Conservation (phyloP, 2,113 vertebrate species). For the Origma solitaria region DNA sequence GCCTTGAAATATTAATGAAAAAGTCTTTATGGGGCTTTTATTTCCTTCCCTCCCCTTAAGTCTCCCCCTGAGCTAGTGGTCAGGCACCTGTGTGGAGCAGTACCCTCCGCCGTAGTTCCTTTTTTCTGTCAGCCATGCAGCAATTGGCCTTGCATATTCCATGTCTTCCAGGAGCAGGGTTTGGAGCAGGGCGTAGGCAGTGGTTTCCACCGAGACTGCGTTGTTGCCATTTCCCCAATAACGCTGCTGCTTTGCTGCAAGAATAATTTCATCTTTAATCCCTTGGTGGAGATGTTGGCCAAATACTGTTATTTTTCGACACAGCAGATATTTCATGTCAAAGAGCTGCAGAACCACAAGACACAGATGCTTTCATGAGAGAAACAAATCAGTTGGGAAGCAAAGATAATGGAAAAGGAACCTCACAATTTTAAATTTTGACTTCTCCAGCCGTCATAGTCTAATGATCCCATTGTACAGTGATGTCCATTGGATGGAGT, state of each 20-base stretch:
- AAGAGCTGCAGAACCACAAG: not conserved
- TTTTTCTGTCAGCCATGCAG: slow-evolving; percentile 71
- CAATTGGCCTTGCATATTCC: slow-evolving; percentile 53
- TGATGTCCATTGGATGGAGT: accelerated
- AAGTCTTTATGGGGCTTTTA: not conserved
- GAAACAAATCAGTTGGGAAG: not conserved
- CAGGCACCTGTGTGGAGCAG: slow-evolving; percentile 63
- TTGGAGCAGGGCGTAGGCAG: slow-evolving; percentile 77
- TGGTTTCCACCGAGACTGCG: slow-evolving; percentile 71
- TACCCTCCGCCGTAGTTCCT: slow-evolving; percentile 76
- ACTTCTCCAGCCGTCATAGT: not conserved
- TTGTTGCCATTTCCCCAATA: slow-evolving; percentile 40
- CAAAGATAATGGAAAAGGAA: not conserved
- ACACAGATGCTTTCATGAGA: not conserved
- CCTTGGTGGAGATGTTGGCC: not conserved
- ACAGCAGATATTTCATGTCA: not conserved
- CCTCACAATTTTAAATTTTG: not conserved
- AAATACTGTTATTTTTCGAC: not conserved
- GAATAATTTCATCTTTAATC: not conserved
- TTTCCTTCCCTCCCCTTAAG: not conserved
- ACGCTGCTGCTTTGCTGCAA: slow-evolving; percentile 48
- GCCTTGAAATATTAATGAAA: not conserved
- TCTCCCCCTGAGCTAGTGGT: not conserved
- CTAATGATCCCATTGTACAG: not conserved
- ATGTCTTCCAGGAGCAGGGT: slow-evolving; percentile 58